Evolutionary conservation across 2,888 invertebrate genomes (phyloP).

Genomic region (Euspilapteryx auroguttella): DNA sequence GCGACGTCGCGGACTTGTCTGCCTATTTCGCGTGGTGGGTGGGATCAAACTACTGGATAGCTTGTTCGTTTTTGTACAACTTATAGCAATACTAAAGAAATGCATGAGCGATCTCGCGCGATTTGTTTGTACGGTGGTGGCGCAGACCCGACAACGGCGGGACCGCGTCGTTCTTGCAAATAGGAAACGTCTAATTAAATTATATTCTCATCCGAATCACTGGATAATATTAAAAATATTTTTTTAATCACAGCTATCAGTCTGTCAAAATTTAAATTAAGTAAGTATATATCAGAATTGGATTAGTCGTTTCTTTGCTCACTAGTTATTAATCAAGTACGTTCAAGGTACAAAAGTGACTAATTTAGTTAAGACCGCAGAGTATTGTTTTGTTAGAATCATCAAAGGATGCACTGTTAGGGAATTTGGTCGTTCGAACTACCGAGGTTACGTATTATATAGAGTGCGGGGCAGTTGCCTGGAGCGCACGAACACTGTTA

Average conservation of each 20-base stretch:
- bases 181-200: conserved; percentile 55
- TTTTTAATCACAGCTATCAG: conserved; percentile 62
- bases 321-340: conserved; percentile 48
- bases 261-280: conserved; percentile 62
- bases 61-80: conserved; percentile 35
- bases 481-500: conserved; percentile 46
- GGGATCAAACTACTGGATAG: conserved; percentile 29
- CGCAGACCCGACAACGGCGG: neutral
- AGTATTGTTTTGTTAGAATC: conserved; percentile 44
- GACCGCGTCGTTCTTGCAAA: conserved; percentile 39
- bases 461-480: conserved; percentile 29
- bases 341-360: conserved; percentile 59
- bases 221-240: conserved; percentile 62
- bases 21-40: conserved; percentile 14
- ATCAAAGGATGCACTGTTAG: conserved; percentile 22
- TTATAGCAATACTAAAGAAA: conserved; percentile 15
- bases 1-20: conserved; percentile 16
- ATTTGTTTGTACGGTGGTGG: neutral
- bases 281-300: conserved; percentile 58
- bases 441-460: conserved; percentile 34
- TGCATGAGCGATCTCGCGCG: conserved; percentile 4
- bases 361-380: conserved; percentile 50
- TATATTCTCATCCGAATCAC: conserved; percentile 53
- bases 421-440: conserved; percentile 42
- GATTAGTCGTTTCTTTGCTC: conserved; percentile 51